phyloP scores from a whole-genome alignment of 2,888 invertebrate genomes.

The Cryptus armator region DNA sequence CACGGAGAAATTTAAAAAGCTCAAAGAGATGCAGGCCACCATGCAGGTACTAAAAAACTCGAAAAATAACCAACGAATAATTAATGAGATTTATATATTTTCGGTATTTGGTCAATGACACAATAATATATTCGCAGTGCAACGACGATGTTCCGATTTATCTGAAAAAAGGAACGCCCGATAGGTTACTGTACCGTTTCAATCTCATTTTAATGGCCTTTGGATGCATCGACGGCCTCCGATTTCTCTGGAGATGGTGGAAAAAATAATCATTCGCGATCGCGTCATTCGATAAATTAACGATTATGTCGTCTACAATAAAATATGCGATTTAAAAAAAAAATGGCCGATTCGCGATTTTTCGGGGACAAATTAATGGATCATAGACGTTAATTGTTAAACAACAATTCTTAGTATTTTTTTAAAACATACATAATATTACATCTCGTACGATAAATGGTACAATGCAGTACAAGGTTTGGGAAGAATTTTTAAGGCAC shows the following conservation, averaged over 20 bases:
- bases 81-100: background rate
- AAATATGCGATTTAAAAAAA: background rate
- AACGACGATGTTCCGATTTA: constrained; percentile 87
- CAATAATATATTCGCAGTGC: constrained; percentile 84
- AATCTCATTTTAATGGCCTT: background rate
- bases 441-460: constrained; percentile 56
- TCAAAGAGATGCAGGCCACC: constrained; percentile 76
- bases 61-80: background rate
- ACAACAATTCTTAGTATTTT: constrained; percentile 63
- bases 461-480: constrained; percentile 46
- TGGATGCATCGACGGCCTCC: background rate
- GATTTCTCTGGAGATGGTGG: background rate
- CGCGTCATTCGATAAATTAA: background rate
- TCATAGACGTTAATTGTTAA: constrained; percentile 34
- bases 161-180: constrained; percentile 87
- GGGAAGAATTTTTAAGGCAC: constrained; percentile 78
- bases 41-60: constrained; percentile 75
- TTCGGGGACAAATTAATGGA: background rate
- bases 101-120: background rate
- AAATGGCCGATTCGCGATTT: background rate
- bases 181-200: constrained; percentile 84
- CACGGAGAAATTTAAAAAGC: constrained; percentile 61
- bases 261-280: constrained; percentile 28
- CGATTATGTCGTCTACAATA: background rate
- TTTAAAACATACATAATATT: constrained; percentile 57